A percentile compares a stretch with the other conserved stretches of the same genome.
These are phyloP conservation scores for Charaxes varanes DNA, from an alignment of 1,140 invertebrate species.

Conservation along the genomic window DNA sequence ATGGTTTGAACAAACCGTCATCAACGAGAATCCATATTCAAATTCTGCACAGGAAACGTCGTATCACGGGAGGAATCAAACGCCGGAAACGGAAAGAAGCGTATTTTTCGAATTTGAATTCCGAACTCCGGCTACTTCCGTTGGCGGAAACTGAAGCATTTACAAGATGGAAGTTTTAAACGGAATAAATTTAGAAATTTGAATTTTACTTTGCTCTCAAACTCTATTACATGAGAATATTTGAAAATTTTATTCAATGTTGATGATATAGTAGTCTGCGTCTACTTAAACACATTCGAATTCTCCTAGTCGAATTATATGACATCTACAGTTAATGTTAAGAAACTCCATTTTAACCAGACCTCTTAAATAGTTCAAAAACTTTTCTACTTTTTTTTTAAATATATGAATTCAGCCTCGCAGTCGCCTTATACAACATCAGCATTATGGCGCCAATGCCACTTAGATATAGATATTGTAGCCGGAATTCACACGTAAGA, in stretches of 20 bases:
- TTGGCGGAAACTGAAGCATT: conserved; percentile 56
- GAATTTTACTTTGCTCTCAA: conserved; percentile 20
- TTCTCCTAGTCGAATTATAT: too few relatives aligned
- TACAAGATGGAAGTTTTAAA: conserved; percentile 59
- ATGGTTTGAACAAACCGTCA: conserved; percentile 20
- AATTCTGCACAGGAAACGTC: conserved; percentile 57
- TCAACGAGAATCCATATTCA: conserved; percentile 29
- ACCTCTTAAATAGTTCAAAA: too few relatives aligned
- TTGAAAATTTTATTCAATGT: conserved; percentile 4
- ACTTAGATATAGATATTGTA: too few relatives aligned
- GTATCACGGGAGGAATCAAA: conserved; percentile 69
- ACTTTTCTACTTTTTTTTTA: too few relatives aligned
- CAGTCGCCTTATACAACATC: too few relatives aligned
- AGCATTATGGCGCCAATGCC: too few relatives aligned
- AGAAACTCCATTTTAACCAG: too few relatives aligned
- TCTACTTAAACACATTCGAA: too few relatives aligned
- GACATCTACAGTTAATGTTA: too few relatives aligned
- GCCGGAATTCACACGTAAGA: too few relatives aligned
- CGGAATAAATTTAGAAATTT: conserved; percentile 31
- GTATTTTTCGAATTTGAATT: conserved; percentile 73
- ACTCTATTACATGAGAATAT: conserved; percentile 15
- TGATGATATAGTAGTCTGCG: too few relatives aligned
- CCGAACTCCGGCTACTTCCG: conserved; percentile 63
- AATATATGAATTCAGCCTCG: too few relatives aligned
- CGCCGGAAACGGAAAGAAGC: conserved; percentile 68